Conservation (phyloP, 2,113 vertebrate genomes). For the Aspidoscelis tigris region DNA sequence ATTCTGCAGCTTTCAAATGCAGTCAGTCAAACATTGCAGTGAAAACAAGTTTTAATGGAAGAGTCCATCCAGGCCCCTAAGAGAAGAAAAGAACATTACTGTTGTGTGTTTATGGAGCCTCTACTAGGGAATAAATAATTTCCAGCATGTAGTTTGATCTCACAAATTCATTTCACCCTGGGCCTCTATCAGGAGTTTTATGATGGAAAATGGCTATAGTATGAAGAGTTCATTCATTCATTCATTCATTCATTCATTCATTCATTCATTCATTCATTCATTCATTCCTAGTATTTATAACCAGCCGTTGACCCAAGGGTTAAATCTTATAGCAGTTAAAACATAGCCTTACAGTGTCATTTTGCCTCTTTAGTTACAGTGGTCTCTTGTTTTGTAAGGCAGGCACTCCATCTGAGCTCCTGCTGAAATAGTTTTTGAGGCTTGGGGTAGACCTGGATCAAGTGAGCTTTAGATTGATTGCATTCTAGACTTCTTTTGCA, state of each 20-base stretch:
- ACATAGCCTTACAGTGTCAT: background rate
- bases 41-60: background rate
- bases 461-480: too few relatives aligned
- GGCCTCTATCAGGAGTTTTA: background rate
- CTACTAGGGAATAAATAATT: slow-evolving; percentile 29
- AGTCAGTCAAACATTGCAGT: background rate
- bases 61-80: slow-evolving; percentile 7
- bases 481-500: too few relatives aligned
- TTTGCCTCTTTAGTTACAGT: background rate
- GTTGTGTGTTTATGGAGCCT: slow-evolving; percentile 20
- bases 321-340: too few relatives aligned
- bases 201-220: background rate
- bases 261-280: too few relatives aligned
- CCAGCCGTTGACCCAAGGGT: too few relatives aligned
- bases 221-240: background rate
- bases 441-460: too few relatives aligned
- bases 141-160: slow-evolving; percentile 36
- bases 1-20: background rate
- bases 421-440: too few relatives aligned
- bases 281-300: too few relatives aligned
- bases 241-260: too few relatives aligned
- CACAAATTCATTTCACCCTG: background rate
- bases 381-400: too few relatives aligned
- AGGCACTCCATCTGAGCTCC: too few relatives aligned
- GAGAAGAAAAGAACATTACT: slow-evolving; percentile 13